Conservation (phyloP, 2,797 vertebrate genomes). For the Babyrousa celebensis region DNA sequence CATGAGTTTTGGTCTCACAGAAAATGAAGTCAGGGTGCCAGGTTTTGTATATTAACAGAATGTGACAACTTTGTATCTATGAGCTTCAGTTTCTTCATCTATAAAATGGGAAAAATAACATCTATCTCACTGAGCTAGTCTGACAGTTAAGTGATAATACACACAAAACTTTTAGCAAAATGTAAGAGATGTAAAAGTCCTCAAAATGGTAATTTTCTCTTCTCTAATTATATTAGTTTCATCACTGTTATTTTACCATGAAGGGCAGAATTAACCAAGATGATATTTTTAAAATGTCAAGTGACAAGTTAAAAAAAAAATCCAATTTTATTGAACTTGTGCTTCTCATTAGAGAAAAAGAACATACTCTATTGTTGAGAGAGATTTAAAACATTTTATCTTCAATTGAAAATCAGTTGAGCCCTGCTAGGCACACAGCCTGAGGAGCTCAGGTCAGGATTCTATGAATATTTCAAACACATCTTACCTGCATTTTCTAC, state of each 20-base stretch:
- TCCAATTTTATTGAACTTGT: slow-evolving; percentile 1
- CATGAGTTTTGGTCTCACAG: neutral
- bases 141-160: neutral
- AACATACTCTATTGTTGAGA: neutral
- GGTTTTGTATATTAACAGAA: neutral
- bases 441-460: neutral
- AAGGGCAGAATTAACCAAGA: slow-evolving; percentile 7
- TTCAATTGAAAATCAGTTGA: slow-evolving; percentile 7
- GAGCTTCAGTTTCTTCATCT: neutral
- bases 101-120: neutral
- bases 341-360: neutral
- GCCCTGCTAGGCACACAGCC: neutral
- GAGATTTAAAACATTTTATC: neutral
- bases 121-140: neutral
- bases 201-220: neutral
- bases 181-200: neutral
- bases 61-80: neutral
- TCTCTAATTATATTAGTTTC: slow-evolving; percentile 10
- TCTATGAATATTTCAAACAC: neutral
- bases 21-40: neutral
- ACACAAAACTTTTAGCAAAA: neutral
- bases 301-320: neutral
- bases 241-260: neutral
- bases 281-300: slow-evolving; percentile 21
- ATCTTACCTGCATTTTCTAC: neutral